These are phyloP conservation scores for Rhynchopsitta pachyrhyncha DNA, from an alignment of 2,113 vertebrate species.

Conservation along the genomic window DNA sequence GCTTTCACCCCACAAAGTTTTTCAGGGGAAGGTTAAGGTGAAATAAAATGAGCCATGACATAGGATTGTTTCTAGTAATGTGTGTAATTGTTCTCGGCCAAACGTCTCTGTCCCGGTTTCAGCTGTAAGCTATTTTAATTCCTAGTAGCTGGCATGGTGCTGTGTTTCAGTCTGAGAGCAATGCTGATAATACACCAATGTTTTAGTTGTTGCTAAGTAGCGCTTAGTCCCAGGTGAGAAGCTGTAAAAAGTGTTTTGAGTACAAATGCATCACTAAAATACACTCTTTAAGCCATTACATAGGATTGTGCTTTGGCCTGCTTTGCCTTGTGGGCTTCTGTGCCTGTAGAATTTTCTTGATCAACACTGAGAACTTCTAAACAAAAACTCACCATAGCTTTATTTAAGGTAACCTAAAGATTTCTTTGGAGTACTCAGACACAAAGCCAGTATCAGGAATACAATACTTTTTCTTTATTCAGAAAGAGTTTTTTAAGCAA, in stretches of 20 bases:
- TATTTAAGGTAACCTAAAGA: neutral
- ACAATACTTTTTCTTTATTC: neutral
- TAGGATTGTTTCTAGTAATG: neutral
- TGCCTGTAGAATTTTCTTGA: neutral
- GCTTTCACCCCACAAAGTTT: neutral
- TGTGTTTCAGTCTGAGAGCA: neutral
- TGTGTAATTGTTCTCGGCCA: neutral
- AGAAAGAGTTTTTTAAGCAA: neutral
- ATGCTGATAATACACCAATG: neutral
- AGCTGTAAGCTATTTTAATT: neutral
- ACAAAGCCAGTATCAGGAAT: neutral
- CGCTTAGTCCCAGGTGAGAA: neutral
- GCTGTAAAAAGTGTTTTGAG: neutral
- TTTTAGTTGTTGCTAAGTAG: neutral
- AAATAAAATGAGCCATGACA: neutral
- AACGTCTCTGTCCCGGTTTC: neutral
- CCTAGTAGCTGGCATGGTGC: neutral
- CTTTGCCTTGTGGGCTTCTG: neutral
- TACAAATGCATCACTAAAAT: neutral
- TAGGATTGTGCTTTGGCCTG: neutral
- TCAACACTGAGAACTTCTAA: neutral
- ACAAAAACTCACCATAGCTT: neutral
- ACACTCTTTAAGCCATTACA: neutral
- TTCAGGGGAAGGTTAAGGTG: neutral
- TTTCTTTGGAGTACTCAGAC: neutral